Percentiles rank a stretch among this genome's conserved stretches.
These are phyloP conservation scores for Platycheirus albimanus DNA, from an alignment of 2,888 invertebrate species.

Conservation along the genomic window DNA sequence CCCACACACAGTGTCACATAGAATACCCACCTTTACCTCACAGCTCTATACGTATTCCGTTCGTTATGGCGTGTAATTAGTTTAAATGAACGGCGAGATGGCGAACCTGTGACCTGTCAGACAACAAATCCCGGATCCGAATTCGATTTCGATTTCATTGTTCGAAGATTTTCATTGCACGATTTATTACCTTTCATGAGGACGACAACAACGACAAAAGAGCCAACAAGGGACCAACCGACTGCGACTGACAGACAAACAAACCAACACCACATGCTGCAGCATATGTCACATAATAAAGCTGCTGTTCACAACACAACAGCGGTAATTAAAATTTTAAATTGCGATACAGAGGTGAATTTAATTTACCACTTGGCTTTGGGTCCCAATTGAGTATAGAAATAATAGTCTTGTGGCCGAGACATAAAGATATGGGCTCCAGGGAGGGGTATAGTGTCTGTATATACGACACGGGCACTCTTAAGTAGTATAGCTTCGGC, in stretches of 20 bases:
- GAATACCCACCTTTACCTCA: no score
- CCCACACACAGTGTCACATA: background rate
- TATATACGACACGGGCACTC: background rate
- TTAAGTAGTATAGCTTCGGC: no score
- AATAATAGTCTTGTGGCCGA: slow-evolving; percentile 48
- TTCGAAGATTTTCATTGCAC: slow-evolving; percentile 56
- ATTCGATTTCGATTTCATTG: slow-evolving; percentile 66
- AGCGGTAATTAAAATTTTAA: slow-evolving; percentile 72
- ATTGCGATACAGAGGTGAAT: slow-evolving; percentile 68
- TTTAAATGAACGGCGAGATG: slow-evolving; percentile 58
- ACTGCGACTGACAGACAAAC: no score
- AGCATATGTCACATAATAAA: no score
- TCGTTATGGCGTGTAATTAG: slow-evolving; percentile 52
- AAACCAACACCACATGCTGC: slow-evolving; percentile 29
- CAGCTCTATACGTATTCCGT: background rate
- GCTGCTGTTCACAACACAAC: no score
- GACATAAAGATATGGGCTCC: slow-evolving; percentile 11
- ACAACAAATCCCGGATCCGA: slow-evolving; percentile 60
- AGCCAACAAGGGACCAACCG: background rate
- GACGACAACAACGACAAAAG: background rate
- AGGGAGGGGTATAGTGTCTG: background rate
- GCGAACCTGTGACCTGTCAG: slow-evolving; percentile 63
- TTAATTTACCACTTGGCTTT: slow-evolving; percentile 71
- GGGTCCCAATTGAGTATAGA: slow-evolving; percentile 63
- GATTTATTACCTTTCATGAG: slow-evolving; percentile 51